Conservation (phyloP, 1,140 invertebrate genomes). For the Temnothorax longispinosus region DNA sequence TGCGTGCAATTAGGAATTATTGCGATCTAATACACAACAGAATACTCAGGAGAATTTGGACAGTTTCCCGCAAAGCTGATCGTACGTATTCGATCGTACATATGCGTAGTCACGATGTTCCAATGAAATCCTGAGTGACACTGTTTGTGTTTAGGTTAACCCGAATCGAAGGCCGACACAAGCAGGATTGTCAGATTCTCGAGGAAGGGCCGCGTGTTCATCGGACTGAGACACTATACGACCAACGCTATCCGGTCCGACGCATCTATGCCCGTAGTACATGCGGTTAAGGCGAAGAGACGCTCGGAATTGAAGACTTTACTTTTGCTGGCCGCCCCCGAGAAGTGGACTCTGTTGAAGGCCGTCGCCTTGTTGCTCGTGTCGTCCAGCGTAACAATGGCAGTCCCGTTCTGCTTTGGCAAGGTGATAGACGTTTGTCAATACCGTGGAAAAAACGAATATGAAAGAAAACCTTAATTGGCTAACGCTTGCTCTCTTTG, state of each 20-base stretch:
- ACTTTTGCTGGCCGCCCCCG: conserved; percentile 88
- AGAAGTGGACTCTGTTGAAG: no score
- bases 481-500: conserved; percentile 89
- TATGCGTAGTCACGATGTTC: background rate
- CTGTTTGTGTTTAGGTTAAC: conserved; percentile 20
- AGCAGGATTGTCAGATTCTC: background rate
- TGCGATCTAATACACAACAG: background rate
- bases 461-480: no score
- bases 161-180: background rate
- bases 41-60: background rate
- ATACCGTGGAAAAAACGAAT: no score
- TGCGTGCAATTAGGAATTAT: background rate
- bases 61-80: background rate
- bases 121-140: background rate
- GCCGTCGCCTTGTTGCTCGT: no score
- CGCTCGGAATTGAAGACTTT: conserved; percentile 88
- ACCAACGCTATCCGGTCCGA: conserved; percentile 42
- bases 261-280: conserved; percentile 20
- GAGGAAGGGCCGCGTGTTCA: conserved; percentile 37
- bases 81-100: background rate
- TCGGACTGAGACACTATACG: conserved; percentile 32
- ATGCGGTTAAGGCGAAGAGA: conserved; percentile 83
- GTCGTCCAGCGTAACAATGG: no score
- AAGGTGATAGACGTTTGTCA: no score
- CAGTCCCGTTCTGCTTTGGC: no score